Base-by-base conservation (phyloP, 2,113 vertebrate genomes). In the Brachyhypopomus gauderio region DNA sequence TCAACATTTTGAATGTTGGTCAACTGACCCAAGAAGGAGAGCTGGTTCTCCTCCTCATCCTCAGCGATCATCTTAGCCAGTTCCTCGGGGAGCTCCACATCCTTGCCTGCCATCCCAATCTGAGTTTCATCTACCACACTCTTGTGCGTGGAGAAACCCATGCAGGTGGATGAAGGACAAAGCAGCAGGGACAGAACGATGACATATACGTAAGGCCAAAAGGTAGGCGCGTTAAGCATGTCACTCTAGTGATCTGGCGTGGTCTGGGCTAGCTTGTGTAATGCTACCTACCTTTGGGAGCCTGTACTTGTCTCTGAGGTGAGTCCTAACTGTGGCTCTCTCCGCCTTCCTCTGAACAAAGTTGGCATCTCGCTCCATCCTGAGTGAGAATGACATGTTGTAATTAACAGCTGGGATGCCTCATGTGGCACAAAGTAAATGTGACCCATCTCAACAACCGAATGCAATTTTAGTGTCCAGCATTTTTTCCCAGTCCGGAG, bases 41-140 rank as follows among this genome's bases (percentile, higher is more conserved):
- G 94, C 92, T 93, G 96, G 86, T 95, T 93, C n/a, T 95, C 91
- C 41, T 97, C 97, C 83, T 99, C 97, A 91, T 98, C 97, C 85
- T 98, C 95, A 5, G 96, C 96, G 0, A 98, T 98, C 97, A 99
- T 99, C 94, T 97, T 97, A 87, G 96, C 97, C 91, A 99, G 91
- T 91, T 98, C 98, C 34, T 94, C 95, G 78, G 97, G 97, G 86
- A 99, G 88, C 81, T 95, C 94, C 89, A 99, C 95, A 0, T 98
- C 96, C 0, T 96, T 96, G 34, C 95, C 96, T 1, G 96, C 97
- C 88, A 95, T 91, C 89, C 98, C 96, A 89, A 99, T 97, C 92
- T 98, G 98, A 80, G 94, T 95, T 82, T 98, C 97, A 1, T 99
- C 98, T 0, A 90, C 82, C 77, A 98, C 96, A 0, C 96, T 99